Conservation (phyloP, 2,113 vertebrate genomes). For the Hymenochirus boettgeri region DNA sequence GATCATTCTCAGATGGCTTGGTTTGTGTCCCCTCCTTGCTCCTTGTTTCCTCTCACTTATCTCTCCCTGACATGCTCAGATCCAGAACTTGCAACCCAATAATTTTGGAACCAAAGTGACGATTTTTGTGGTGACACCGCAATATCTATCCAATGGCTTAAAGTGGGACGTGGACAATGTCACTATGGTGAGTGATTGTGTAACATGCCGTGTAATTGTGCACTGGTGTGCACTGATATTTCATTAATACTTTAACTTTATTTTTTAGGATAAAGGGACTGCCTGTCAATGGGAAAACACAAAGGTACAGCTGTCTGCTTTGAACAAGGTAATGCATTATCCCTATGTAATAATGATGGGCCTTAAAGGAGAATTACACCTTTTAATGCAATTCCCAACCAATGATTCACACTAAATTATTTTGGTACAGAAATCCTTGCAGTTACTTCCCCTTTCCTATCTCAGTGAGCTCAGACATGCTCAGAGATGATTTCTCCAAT, state of each 20-base stretch:
- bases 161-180: not conserved
- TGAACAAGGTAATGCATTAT: slow-evolving; percentile 1
- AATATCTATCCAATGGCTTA: not conserved
- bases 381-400: too few relatives aligned
- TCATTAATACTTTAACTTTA: not conserved
- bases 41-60: too few relatives aligned
- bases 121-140: not conserved
- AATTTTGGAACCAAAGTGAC: not conserved
- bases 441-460: too few relatives aligned
- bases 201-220: too few relatives aligned
- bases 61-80: slow-evolving; percentile 2
- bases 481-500: too few relatives aligned
- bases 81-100: slow-evolving; percentile 1
- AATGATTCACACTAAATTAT: too few relatives aligned
- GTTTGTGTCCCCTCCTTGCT: too few relatives aligned
- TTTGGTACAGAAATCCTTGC: too few relatives aligned
- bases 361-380: too few relatives aligned
- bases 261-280: not conserved
- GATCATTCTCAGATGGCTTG: too few relatives aligned
- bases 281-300: not conserved
- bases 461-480: too few relatives aligned
- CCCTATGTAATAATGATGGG: not conserved
- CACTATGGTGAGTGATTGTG: not conserved
- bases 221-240: too few relatives aligned
- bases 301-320: not conserved